Evolutionary conservation across 2,797 vertebrate genomes (phyloP).

Genomic region (Hephaestus fuliginosus): DNA sequence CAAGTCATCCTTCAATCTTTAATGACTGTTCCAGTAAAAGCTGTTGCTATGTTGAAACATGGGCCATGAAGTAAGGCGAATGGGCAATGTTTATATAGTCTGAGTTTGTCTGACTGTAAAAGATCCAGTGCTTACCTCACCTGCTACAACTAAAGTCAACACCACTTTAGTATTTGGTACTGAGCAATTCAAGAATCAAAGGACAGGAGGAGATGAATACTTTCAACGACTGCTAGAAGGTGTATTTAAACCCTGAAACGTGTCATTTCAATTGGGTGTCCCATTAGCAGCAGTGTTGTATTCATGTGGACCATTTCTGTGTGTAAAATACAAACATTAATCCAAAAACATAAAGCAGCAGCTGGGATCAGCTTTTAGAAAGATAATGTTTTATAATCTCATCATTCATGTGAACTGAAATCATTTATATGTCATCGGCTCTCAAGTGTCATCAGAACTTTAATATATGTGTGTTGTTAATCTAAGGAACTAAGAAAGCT

Average conservation of each 20-base stretch:
- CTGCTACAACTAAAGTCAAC: constrained; percentile 53
- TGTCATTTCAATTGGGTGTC: background rate
- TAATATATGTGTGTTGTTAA: no score
- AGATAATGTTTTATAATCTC: background rate
- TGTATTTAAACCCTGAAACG: background rate
- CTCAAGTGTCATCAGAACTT: no score
- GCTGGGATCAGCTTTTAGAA: background rate
- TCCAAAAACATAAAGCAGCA: background rate
- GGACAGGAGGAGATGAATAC: constrained; percentile 1
- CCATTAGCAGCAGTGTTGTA: background rate
- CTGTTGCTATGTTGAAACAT: constrained; percentile 69
- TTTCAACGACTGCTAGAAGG: constrained; percentile 1
- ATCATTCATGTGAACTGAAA: background rate
- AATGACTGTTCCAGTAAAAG: constrained; percentile 77
- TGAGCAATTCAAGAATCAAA: constrained; percentile 4
- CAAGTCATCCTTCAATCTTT: constrained; percentile 78
- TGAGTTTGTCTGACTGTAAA: constrained; percentile 61
- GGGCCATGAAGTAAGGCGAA: constrained; percentile 67
- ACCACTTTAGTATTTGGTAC: constrained; percentile 2
- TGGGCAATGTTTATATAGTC: constrained; percentile 69
- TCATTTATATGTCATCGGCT: no score
- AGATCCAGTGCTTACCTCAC: constrained; percentile 72
- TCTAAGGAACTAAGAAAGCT: no score
- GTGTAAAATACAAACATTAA: background rate
- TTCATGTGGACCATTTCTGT: background rate